Conservation (phyloP, 1,140 invertebrate genomes). For the Planococcus citri region DNA sequence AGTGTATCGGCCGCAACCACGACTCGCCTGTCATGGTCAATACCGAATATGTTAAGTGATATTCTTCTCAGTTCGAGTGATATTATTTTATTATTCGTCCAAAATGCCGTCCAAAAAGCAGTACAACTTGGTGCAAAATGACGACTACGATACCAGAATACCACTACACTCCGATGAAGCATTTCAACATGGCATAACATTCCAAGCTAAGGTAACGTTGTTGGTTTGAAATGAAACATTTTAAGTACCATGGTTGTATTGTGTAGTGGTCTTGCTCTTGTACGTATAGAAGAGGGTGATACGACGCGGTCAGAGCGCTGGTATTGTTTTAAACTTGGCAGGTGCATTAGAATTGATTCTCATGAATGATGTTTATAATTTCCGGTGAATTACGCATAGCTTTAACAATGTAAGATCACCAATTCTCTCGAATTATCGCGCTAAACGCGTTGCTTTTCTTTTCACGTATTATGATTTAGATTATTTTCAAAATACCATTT, state of each 20-base stretch:
- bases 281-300: too few species aligned
- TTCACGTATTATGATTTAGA: not conserved
- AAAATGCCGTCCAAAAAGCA: constrained; percentile 72
- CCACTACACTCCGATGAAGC: constrained; percentile 91
- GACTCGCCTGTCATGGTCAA: not conserved
- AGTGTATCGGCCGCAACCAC: not conserved
- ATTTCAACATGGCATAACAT: constrained; percentile 90
- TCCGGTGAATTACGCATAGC: not conserved
- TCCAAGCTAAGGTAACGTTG: constrained; percentile 82
- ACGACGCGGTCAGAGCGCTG: not conserved
- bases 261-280: too few species aligned
- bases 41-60: not conserved
- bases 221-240: not conserved
- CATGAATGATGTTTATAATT: not conserved
- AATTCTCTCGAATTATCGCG: not conserved
- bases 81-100: not conserved
- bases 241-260: too few species aligned
- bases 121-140: constrained; percentile 88
- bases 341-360: not conserved
- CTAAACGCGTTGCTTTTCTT: not conserved
- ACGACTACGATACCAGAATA: constrained; percentile 86
- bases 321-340: constrained; percentile 3
- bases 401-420: not conserved
- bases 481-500: not conserved
- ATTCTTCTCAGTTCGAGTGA: not conserved